phyloP scores from a whole-genome alignment of 64 coral and sea anemone genomes.

The Montipora capricornis region DNA sequence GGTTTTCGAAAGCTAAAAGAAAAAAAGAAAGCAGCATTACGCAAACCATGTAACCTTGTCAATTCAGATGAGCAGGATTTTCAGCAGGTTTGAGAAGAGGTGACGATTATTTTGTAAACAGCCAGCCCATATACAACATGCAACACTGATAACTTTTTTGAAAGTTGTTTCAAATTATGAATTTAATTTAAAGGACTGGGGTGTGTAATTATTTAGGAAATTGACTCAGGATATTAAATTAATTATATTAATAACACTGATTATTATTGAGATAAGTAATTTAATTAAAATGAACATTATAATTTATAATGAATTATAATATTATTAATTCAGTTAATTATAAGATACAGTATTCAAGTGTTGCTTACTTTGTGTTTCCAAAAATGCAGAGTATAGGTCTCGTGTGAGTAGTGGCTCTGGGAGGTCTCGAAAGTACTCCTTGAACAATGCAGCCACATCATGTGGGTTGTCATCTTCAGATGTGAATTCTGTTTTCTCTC shows the following conservation, averaged over 20 bases:
- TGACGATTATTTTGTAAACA: too few species aligned
- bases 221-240: too few species aligned
- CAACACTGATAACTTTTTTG: too few species aligned
- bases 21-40: background rate
- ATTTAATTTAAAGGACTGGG: too few species aligned
- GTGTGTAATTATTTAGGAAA: too few species aligned
- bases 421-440: constrained; percentile 94
- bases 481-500: constrained; percentile 88
- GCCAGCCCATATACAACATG: too few species aligned
- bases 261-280: too few species aligned
- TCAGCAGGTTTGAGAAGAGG: background rate
- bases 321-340: too few species aligned
- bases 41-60: background rate
- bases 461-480: constrained; percentile 93
- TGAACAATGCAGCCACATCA: constrained; percentile 99
- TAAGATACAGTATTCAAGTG: background rate
- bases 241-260: too few species aligned
- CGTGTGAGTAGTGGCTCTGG: constrained; percentile 95
- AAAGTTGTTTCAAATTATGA: too few species aligned
- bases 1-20: constrained; percentile 61
- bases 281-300: too few species aligned
- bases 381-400: constrained; percentile 93
- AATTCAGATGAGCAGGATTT: background rate
- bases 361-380: constrained; percentile 95
- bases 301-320: too few species aligned